These are phyloP conservation scores for Daphoenositta chrysoptera DNA, from an alignment of 2,113 vertebrate species.

Conservation along the genomic window DNA sequence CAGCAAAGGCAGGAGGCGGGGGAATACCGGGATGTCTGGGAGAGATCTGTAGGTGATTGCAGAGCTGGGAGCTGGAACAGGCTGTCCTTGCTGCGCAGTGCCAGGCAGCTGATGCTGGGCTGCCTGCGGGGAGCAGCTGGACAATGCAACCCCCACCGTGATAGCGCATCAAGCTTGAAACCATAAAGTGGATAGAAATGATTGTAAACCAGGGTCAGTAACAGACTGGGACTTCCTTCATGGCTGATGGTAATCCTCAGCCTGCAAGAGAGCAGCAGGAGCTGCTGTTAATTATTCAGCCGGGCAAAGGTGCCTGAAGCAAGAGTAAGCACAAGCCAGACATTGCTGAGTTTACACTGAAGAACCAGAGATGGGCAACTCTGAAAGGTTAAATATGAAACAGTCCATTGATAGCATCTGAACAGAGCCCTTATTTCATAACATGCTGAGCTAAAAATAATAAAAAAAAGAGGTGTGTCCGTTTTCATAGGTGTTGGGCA, in stretches of 20 bases:
- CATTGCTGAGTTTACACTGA: not conserved
- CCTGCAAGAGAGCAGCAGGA: fast-evolving
- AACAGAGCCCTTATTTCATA: not conserved
- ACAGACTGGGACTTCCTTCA: not conserved
- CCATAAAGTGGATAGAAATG: not conserved
- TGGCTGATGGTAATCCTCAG: not conserved
- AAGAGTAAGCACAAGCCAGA: not conserved
- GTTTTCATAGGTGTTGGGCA: not conserved
- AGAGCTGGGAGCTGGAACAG: not conserved
- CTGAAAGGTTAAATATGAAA: not conserved
- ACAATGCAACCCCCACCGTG: fast-evolving
- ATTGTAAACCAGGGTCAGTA: not conserved
- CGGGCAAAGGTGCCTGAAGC: not conserved
- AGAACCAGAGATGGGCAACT: fast-evolving
- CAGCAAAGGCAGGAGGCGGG: too few relatives aligned
- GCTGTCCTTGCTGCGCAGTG: not conserved
- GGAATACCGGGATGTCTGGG: not conserved
- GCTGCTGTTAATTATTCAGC: not conserved
- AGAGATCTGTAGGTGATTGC: not conserved
- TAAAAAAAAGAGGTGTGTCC: not conserved
- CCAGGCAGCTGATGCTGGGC: not conserved
- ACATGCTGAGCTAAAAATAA: not conserved
- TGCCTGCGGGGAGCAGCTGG: not conserved
- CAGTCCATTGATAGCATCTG: not conserved
- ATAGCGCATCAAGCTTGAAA: not conserved